These are phyloP conservation scores for Drosophila austrosaltans DNA, from an alignment of 2,888 invertebrate genomes.

Conservation along the genomic window DNA sequence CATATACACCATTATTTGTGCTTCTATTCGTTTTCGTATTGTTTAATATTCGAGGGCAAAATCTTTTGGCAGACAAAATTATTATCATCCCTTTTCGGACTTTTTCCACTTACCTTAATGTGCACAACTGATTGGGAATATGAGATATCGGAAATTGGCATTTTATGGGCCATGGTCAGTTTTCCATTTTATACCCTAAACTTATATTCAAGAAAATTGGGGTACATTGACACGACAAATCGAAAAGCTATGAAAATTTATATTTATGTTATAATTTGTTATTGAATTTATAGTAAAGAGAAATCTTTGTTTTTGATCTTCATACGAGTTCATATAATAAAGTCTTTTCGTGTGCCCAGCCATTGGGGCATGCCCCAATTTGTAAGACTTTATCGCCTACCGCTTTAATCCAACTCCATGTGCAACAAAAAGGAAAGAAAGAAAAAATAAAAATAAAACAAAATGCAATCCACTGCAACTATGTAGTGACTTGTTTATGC, in stretches of 20 bases:
- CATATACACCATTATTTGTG: neutral
- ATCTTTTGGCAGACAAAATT: conserved; percentile 25
- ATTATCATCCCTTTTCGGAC: conserved; percentile 34
- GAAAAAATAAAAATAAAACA: conserved; percentile 24
- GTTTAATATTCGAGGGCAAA: neutral
- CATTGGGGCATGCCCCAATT: conserved; percentile 72
- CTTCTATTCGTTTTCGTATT: neutral
- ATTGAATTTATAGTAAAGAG: no score
- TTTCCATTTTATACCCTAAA: conserved; percentile 39
- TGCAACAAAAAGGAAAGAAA: conserved; percentile 7
- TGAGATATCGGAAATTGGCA: conserved; percentile 75
- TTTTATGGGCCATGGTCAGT: conserved; percentile 64
- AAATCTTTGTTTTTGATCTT: neutral
- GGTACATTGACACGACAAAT: neutral
- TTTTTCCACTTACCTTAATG: conserved; percentile 82
- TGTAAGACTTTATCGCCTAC: conserved; percentile 77
- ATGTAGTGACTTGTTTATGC: conserved; percentile 37
- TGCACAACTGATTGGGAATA: conserved; percentile 82
- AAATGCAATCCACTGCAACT: conserved; percentile 52
- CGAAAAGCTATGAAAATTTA: no score
- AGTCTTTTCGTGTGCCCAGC: conserved; percentile 53
- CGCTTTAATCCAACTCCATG: conserved; percentile 58
- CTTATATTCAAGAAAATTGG: neutral
- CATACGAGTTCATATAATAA: conserved; percentile 50
- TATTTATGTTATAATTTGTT: no score